Evolutionary conservation across 2,113 vertebrate species (phyloP), one percentile per base, ranked within the genome.

Genomic region (Donacobius atricapilla): DNA sequence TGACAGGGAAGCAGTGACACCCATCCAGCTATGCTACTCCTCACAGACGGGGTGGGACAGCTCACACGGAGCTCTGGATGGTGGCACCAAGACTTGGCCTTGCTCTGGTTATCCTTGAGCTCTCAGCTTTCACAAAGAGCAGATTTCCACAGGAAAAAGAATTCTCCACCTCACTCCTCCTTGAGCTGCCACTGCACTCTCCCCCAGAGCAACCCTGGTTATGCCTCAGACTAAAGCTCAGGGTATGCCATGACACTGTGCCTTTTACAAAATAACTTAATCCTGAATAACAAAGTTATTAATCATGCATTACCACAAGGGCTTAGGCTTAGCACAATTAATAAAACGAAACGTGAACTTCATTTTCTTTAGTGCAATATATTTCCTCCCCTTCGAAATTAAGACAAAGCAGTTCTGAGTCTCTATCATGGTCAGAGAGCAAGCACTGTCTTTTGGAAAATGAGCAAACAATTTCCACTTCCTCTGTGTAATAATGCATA

Each of bases 1-100:
- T 61, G 33, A 31, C 3, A 33, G 35, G 37, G 20, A 11, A 22
- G 44, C 11, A 18, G 58, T 5, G 30, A 37, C 19, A 7, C 22
- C 35, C 83, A 66, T 13, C 19, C 57, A 14, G 23, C 11, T 47
- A 18, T 2, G 3, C 15, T 2, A 5, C 19, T 7, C 23, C 40
- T 44, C 28, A 3, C 2, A 17, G 53, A 40, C 1, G 0, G 7
- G 15, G 20, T 7, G 19, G 20, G 28, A 91, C 0, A 6, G 63
- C n/a, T 87, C 53, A 76, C 22, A 15, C 0, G 0, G 54, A 51
- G 33, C 40, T 45, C 54, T 42, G 25, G 17, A 18, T 1, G 2
- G 18, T 35, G 35, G 17, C 0, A 28, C 25, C 28, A n/a, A 2
- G 7, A 35, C 7, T 54, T 54, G 23, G 42, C 33, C 42, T 39